These are phyloP conservation scores for Aleiodes leptofemur DNA, from an alignment of 2,888 invertebrate species.

Conservation along the genomic window DNA sequence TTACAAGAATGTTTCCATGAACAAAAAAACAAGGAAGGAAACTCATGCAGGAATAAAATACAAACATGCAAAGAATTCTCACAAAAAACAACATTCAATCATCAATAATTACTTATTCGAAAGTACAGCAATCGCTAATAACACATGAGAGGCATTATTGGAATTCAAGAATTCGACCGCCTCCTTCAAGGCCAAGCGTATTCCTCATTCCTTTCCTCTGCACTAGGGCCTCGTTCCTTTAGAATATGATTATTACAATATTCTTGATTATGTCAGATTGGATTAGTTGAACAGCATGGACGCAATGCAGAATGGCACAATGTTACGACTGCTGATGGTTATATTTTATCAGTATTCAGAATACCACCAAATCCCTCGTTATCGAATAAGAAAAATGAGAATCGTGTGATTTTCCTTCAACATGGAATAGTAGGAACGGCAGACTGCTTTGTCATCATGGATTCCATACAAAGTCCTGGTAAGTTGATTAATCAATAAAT, in stretches of 20 bases:
- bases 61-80: no score
- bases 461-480: conserved; percentile 66
- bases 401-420: conserved; percentile 60
- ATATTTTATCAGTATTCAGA: conserved; percentile 60
- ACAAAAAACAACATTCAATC: no score
- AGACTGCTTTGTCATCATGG: conserved; percentile 65
- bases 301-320: conserved; percentile 64
- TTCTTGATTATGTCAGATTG: conserved; percentile 53
- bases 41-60: no score
- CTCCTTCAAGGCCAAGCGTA: no score
- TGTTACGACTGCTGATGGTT: conserved; percentile 64
- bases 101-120: no score
- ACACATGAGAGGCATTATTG: no score
- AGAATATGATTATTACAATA: background rate
- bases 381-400: conserved; percentile 52
- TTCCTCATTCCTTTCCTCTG: no score
- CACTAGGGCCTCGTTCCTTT: no score
- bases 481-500: conserved; percentile 38
- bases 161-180: no score
- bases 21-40: no score
- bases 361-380: conserved; percentile 59
- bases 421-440: conserved; percentile 65
- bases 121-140: no score
- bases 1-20: no score
- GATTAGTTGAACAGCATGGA: conserved; percentile 57